Base-by-base conservation (phyloP, 2,888 invertebrate genomes). In the Drosophila eohydei region DNA sequence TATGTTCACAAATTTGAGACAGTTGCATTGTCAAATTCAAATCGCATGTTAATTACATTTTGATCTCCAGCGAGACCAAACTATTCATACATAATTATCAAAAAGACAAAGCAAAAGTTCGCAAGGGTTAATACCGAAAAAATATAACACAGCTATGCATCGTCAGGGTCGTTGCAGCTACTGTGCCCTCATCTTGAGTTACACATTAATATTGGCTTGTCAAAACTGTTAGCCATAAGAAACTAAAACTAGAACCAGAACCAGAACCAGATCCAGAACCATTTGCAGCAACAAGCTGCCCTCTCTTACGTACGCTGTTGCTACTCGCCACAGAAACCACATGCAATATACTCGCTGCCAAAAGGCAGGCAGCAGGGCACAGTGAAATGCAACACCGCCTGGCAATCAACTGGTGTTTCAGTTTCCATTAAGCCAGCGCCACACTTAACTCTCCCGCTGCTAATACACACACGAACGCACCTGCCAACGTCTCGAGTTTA, bases 401-500 rank as follows among this genome's bases (percentile, higher is more conserved):
- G 68, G 80, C 90, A 91, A 91, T 91, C 91, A 91, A 91, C 91
- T 91, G 91, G 91, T 91, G 91, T 91, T 90, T 91, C 87, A 80
- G 81, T 88, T 88, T 80, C 82, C 83, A 87, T 87, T 78, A 82
- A 80, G 74, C 52, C 43, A 64, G 38, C 50, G 48, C 38, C 61
- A 58, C 50, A 36, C 66, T 26, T 26, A 38, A 16, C 28, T 57
- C 59, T 16, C 28, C 50, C 26, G 21, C 38, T 26, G 55, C 52
- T 32, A 50, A 71, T 36, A 21, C 59, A 56, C 58, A 55, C 43
- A 66, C 69, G 50, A 51, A 26, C 48, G 43, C 71, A 71, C 74
- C 78, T 74, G 77, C 51, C 64, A 78, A 60, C 65, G 70, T 77
- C 77, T 77, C 78, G 74, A 66, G 78, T 61, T 72, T 75, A 58